phyloP scores from a whole-genome alignment of 2,888 invertebrate species.

The Drosophila setosimentum region DNA sequence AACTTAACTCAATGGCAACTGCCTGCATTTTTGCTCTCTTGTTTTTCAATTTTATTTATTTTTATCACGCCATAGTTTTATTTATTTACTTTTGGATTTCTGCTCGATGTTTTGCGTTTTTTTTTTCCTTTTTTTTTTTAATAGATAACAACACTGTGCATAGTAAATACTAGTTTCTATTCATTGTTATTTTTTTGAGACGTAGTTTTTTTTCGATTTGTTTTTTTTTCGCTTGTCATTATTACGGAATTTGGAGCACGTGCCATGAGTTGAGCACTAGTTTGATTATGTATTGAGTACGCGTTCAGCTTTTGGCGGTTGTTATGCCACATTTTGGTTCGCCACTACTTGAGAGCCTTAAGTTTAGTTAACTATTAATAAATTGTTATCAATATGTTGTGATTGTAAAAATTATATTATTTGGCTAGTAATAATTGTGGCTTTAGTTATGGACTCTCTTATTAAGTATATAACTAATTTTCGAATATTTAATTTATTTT shows the following conservation, averaged over 20 bases:
- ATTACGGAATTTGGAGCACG: conserved; percentile 55
- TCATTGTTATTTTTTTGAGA: conserved; percentile 47
- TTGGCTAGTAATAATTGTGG: neutral
- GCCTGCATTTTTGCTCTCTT: conserved; percentile 30
- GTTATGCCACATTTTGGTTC: neutral
- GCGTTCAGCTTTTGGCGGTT: neutral
- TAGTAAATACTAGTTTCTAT: conserved; percentile 48
- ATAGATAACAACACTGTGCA: conserved; percentile 53
- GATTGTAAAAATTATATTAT: neutral
- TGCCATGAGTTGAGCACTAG: conserved; percentile 37
- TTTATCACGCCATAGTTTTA: conserved; percentile 48
- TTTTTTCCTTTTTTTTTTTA: conserved; percentile 20
- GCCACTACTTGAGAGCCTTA: neutral
- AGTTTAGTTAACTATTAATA: neutral
- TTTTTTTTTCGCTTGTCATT: conserved; percentile 11
- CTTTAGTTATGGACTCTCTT: neutral
- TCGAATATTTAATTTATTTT: neutral
- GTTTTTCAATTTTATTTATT: neutral
- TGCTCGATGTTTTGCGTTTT: conserved; percentile 19
- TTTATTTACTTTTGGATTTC: conserved; percentile 47
- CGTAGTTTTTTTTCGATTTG: conserved; percentile 32
- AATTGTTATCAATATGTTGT: neutral
- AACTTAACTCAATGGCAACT: conserved; percentile 64
- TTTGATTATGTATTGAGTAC: conserved; percentile 17
- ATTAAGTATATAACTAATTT: neutral